Base-by-base conservation (phyloP, 1,140 invertebrate species). In the Drosophila orosa region DNA sequence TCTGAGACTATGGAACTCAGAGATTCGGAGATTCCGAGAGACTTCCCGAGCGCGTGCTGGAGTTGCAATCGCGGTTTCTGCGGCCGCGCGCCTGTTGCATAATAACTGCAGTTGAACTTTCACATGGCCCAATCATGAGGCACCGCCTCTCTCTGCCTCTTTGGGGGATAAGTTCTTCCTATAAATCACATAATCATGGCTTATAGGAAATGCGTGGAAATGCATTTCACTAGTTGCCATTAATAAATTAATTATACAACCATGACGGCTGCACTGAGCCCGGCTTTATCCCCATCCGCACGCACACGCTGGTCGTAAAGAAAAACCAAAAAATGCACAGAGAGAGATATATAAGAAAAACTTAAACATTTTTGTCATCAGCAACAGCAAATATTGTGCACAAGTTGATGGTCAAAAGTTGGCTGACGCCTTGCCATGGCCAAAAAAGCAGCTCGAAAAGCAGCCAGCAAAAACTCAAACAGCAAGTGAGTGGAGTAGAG, bases 381-480 rank as follows among this genome's bases (percentile, higher is more conserved):
- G 17, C 50, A 77, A 58, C 39, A 80, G 58, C 58, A 63, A 67
- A 50, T 67, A 48, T 60, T 58, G 58, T 48, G 40, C 44, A 50
- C 58, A 82, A 78, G 74, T 82, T 82, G 80, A 82, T 82, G 79
- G 79, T 82, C 79, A 82, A 78, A 74, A 82, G 62, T 78, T 82
- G 63, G 52, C 68, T 72, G 60, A 48, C 66, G 67, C 66, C 54
- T 77, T 65, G 79, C 79, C 79, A 82, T 74, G 79, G 79, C 79
- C 79, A 82, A 82, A 74, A 61, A 63, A 67, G 77, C 58, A 61
- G 58, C 71, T 67, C 37, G 50, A 40, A 48, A 75, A 29, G 54
- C 59, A 66, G 33, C 3, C 27, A 66, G 54, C 54, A 35, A 65
- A 75, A 80, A 81, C 68, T 47, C 68, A 74, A 66, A 74, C 47